Base-by-base conservation (phyloP, 2,113 vertebrate genomes). In the Odobenus rosmarus region DNA sequence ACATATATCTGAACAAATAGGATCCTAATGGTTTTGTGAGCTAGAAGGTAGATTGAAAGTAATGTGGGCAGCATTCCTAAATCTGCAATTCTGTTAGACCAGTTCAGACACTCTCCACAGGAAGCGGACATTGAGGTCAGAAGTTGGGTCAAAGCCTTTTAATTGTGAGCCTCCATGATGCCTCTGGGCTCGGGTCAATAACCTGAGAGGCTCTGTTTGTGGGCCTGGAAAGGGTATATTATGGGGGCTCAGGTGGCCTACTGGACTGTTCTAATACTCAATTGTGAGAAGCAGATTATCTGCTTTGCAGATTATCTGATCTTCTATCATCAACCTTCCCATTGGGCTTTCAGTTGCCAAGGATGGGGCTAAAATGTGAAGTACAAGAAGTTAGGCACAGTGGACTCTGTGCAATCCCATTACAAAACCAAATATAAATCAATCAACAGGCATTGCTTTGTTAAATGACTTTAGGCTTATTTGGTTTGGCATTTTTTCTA, bases 121-220 rank as follows among this genome's bases (percentile, higher is more conserved):
- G 97, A 98, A 97, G 96, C 81, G 3, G 95, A 93, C 98, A 97
- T 21, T 96, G 94, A 97, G 98, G 98, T 98, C 97, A 98, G 93
- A 97, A 97, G 95, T 98, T 98, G 95, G 97, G 98, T 98, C 98
- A 98, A 95, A 96, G 95, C 97, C 98, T 98, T 98, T 98, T 98
- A 97, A 97, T 98, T 96, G 97, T 88, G 88, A 94, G 88, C 84
- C n/a, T 97, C 93, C 88, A 24, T 14, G 85, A 95, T 96, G 98
- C 98, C 98, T 98, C 93, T 97, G 95, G 98, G 97, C 97, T 90
- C 62, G 13, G 96, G 95, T 97, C 98, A 97, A 85, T 96, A 96
- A 95, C 88, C 90, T 77, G 46, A 69, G 80, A 93, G 88, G 71
- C 95, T 90, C 90, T 88, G 62, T 85, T 59, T 94, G 95, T 94